Evolutionary conservation across 92 coral and sea anemone species (phyloP).

Genomic region (Epizoanthus rinbou): DNA sequence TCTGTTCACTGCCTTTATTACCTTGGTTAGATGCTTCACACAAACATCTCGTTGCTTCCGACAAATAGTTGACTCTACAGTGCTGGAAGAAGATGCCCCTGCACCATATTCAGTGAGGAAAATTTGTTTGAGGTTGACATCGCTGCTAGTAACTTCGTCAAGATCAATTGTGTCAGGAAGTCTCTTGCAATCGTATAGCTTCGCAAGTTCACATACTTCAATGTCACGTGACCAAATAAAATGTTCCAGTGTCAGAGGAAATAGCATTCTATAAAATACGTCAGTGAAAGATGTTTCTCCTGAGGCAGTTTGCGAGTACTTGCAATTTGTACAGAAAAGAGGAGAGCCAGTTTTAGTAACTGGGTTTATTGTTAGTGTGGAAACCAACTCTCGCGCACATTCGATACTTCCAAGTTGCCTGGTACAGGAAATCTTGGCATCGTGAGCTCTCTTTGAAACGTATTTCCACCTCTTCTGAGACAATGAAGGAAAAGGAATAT

Average conservation of each 20-base stretch:
- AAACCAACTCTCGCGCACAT: constrained; percentile 18
- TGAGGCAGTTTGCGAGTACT: not conserved
- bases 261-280: constrained; percentile 25
- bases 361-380: not conserved
- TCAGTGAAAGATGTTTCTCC: constrained; percentile 21
- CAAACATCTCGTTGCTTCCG: not conserved
- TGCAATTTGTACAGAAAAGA: constrained; percentile 30
- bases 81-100: constrained; percentile 2
- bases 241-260: constrained; percentile 34
- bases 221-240: constrained; percentile 40
- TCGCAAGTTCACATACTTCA: constrained; percentile 35
- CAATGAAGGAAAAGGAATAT: not conserved
- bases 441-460: not conserved
- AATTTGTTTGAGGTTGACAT: constrained; percentile 11
- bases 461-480: constrained; percentile 10
- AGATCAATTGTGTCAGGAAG: not conserved
- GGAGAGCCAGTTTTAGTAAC: constrained; percentile 16
- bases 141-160: constrained; percentile 10
- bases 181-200: constrained; percentile 1
- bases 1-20: constrained; percentile 8
- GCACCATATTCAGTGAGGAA: not conserved
- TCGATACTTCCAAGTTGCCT: constrained; percentile 29
- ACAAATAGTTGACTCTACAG: not conserved
- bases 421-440: not conserved
- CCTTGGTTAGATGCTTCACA: not conserved